Evolutionary conservation across 2,888 invertebrate species (phyloP).

Genomic region (Microplitis manilae): DNA sequence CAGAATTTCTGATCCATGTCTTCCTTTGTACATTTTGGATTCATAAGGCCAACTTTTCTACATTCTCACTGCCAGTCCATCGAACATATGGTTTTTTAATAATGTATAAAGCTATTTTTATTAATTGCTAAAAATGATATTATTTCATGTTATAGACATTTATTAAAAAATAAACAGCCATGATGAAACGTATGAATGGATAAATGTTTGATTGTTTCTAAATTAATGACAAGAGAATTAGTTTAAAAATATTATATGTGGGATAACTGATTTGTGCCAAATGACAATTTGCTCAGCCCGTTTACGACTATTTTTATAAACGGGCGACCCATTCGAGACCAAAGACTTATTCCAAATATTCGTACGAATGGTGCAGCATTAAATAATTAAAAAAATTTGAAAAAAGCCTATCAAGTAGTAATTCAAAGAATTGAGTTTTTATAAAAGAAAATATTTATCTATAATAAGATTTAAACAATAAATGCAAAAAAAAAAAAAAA

Average conservation of each 20-base stretch:
- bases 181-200: conserved; percentile 52
- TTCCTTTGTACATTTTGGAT: conserved; percentile 34
- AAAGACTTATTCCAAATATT: conserved; percentile 64
- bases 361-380: conserved; percentile 41
- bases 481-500: neutral
- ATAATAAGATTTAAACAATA: conserved; percentile 9
- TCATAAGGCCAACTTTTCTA: conserved; percentile 21
- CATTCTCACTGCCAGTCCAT: conserved; percentile 28
- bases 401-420: conserved; percentile 10
- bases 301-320: conserved; percentile 55
- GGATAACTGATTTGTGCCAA: conserved; percentile 60
- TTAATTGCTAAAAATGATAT: conserved; percentile 3
- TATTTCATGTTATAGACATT: neutral
- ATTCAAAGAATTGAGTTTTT: conserved; percentile 8
- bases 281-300: conserved; percentile 69
- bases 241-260: conserved; percentile 27
- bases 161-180: conserved; percentile 6
- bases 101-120: neutral
- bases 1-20: conserved; percentile 29
- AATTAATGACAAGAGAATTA: conserved; percentile 27
- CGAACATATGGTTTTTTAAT: neutral
- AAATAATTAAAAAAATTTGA: neutral
- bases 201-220: conserved; percentile 49
- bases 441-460: conserved; percentile 8
- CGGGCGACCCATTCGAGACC: conserved; percentile 67